phyloP scores from a whole-genome alignment of 2,888 invertebrate species.

The Mycalesis mineus region DNA sequence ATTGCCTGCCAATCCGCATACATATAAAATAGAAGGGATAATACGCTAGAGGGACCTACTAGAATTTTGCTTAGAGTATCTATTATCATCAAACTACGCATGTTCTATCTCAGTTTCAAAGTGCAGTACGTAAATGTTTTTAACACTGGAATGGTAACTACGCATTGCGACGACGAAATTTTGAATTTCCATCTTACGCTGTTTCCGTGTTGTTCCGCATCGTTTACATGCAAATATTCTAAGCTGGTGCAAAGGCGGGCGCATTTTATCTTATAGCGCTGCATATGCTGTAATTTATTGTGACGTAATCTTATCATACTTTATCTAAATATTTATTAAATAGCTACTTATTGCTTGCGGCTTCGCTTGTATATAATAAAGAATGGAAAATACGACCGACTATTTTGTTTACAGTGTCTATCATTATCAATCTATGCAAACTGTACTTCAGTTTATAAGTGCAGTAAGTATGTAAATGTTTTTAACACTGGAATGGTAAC shows the following conservation, averaged over 20 bases:
- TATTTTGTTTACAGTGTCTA: too few species aligned
- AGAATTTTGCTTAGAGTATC: too few species aligned
- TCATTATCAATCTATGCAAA: too few species aligned
- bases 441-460: neutral
- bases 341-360: too few species aligned
- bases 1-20: too few species aligned
- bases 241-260: neutral
- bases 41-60: too few species aligned
- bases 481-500: neutral
- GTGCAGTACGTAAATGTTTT: neutral
- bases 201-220: neutral
- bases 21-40: too few species aligned
- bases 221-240: slow-evolving; percentile 5
- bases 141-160: neutral
- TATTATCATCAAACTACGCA: too few species aligned
- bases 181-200: neutral
- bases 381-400: too few species aligned
- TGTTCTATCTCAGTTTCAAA: too few species aligned
- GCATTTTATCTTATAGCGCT: neutral
- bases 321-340: neutral
- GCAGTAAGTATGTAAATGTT: neutral
- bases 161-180: slow-evolving; percentile 1
- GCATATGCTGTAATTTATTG: neutral
- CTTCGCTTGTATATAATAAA: too few species aligned
- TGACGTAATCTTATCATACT: neutral